Evolutionary conservation across 1,140 invertebrate species (phyloP).

Genomic region (Zeugodacus cucurbitae): DNA sequence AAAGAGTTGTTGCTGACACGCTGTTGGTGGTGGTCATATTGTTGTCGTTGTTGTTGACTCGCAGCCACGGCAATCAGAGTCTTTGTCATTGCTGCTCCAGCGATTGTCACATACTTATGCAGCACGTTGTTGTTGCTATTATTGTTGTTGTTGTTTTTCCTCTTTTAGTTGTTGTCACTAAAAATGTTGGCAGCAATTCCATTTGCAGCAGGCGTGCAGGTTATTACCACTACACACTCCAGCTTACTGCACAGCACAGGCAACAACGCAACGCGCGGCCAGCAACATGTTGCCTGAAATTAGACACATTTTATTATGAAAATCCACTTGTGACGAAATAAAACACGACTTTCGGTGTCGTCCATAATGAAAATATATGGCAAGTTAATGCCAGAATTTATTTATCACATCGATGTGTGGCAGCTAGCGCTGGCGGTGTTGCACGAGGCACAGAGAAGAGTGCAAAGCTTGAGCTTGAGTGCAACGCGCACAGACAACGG

Average conservation of each 20-base stretch:
- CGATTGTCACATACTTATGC: not conserved
- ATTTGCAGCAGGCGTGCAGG: not conserved
- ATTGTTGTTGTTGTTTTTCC: not conserved
- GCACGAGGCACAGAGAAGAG: not conserved
- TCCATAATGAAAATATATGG: constrained; percentile 49
- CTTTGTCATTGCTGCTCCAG: not conserved
- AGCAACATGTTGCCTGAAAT: constrained; percentile 41
- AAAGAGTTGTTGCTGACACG: constrained; percentile 26
- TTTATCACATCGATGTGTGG: constrained; percentile 44
- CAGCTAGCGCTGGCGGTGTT: not conserved
- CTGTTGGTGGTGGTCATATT: not conserved
- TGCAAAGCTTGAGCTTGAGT: not conserved
- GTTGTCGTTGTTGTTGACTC: not conserved
- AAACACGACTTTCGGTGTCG: constrained; percentile 49
- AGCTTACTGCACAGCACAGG: not conserved
- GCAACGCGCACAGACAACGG: not conserved
- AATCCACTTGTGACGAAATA: constrained; percentile 49
- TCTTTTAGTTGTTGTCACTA: not conserved
- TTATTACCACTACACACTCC: not conserved
- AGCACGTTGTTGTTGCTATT: not conserved
- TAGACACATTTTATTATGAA: constrained; percentile 47
- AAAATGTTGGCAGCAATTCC: not conserved
- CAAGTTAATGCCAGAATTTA: constrained; percentile 49
- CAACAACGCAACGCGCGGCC: not conserved
- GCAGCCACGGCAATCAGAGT: not conserved